A percentile compares a stretch with the other conserved stretches of the same genome.
phyloP scores from a whole-genome alignment of 2,888 invertebrate species.

The Conus canariensis region DNA sequence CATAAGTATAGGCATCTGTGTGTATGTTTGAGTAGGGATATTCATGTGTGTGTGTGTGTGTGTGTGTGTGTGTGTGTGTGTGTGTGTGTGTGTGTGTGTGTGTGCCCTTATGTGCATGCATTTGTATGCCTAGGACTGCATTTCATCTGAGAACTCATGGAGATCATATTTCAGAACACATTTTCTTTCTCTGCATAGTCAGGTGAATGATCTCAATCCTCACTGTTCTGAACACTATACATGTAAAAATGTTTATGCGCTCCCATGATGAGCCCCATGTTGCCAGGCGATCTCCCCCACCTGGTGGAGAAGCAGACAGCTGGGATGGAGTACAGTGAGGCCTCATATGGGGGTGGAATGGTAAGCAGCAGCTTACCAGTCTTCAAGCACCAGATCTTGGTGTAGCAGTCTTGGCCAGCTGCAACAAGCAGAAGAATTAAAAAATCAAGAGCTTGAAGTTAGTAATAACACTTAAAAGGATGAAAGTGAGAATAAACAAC shows the following conservation, averaged over 20 bases:
- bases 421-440: constrained; percentile 49
- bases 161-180: no score
- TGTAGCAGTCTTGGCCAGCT: constrained; percentile 78
- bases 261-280: constrained; percentile 76
- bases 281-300: constrained; percentile 71
- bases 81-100: no score
- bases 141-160: no score
- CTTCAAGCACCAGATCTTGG: constrained; percentile 75
- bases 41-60: no score
- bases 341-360: constrained; percentile 73
- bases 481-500: neutral
- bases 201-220: neutral
- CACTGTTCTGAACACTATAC: constrained; percentile 53
- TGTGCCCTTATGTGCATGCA: no score
- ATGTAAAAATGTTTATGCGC: constrained; percentile 71
- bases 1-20: no score
- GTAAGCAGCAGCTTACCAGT: constrained; percentile 71
- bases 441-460: neutral
- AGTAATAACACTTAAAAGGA: no score
- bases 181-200: no score
- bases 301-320: constrained; percentile 68
- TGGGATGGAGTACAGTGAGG: constrained; percentile 64
- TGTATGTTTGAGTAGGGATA: no score
- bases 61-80: no score
- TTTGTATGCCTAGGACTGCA: no score